These are phyloP conservation scores for Cynocephalus volans DNA, from an alignment of 2,113 vertebrate species.

Conservation along the genomic window DNA sequence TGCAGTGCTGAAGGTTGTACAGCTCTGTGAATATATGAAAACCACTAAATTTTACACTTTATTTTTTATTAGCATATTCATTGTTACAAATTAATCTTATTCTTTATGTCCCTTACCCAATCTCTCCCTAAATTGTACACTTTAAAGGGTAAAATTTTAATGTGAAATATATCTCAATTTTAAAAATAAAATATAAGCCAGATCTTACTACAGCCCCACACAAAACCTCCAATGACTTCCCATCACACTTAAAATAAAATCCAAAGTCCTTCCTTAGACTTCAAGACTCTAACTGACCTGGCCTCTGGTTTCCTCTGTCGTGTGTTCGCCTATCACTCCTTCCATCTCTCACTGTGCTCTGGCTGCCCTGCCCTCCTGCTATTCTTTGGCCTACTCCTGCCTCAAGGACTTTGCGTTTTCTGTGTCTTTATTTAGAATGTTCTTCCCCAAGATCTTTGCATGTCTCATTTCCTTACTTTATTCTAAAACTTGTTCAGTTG, in stretches of 20 bases:
- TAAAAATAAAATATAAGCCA: not conserved
- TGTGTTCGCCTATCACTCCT: too few relatives aligned
- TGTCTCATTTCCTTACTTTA: not conserved
- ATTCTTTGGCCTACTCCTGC: not conserved
- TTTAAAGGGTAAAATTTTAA: not conserved
- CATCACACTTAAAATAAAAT: not conserved
- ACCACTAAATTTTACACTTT: not conserved
- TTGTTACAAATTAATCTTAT: too few relatives aligned
- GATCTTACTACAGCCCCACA: not conserved
- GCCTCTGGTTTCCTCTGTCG: not conserved
- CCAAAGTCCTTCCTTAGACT: not conserved
- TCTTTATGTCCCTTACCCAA: too few relatives aligned
- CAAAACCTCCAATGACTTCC: not conserved
- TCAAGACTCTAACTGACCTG: not conserved
- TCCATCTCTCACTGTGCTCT: not conserved
- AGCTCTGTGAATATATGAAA: not conserved
- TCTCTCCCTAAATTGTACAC: not conserved
- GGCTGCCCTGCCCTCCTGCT: not conserved
- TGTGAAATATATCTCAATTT: not conserved
- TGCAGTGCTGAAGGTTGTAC: not conserved
- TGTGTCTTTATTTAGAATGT: not conserved
- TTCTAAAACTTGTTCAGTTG: not conserved
- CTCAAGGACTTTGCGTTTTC: not conserved
- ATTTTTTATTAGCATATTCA: too few relatives aligned
- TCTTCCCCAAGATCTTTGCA: not conserved